Conservation (phyloP, 2,888 invertebrate genomes). For the Amiota communis region DNA sequence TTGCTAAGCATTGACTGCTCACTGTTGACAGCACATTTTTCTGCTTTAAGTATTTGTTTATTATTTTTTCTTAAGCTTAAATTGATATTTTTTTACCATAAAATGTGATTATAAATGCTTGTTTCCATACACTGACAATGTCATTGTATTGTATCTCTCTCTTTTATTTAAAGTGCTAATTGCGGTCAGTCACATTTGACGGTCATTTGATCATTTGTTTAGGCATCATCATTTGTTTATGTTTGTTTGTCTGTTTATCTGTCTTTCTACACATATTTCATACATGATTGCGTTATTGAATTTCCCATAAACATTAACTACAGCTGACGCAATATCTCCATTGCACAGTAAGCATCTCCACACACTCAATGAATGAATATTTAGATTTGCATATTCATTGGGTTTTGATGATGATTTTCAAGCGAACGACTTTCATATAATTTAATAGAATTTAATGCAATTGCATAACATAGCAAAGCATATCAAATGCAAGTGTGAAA, state of each 20-base stretch:
- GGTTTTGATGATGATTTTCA: neutral
- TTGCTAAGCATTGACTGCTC: neutral
- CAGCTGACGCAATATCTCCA: neutral
- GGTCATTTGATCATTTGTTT: slow-evolving; percentile 14
- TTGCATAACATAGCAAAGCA: slow-evolving; percentile 19
- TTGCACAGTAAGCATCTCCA: neutral
- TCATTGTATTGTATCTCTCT: slow-evolving; percentile 12
- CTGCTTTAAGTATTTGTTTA: slow-evolving; percentile 41
- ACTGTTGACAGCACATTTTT: slow-evolving; percentile 16
- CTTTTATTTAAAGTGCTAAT: slow-evolving; percentile 51
- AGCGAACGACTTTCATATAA: slow-evolving; percentile 28
- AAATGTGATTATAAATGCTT: too few species aligned
- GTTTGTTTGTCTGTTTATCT: slow-evolving; percentile 16
- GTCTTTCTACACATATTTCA: too few species aligned
- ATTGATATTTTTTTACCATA: too few species aligned
- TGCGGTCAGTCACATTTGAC: slow-evolving; percentile 55
- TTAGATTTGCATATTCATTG: slow-evolving; percentile 29
- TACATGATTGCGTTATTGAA: too few species aligned
- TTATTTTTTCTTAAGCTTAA: slow-evolving; percentile 29
- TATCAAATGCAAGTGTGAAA: neutral
- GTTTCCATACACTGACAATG: too few species aligned
- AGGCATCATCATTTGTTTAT: neutral
- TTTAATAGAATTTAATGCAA: slow-evolving; percentile 34
- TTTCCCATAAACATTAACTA: neutral
- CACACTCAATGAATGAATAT: slow-evolving; percentile 11